Conservation (phyloP, 2,113 vertebrate genomes). For the Mustela nigripes region DNA sequence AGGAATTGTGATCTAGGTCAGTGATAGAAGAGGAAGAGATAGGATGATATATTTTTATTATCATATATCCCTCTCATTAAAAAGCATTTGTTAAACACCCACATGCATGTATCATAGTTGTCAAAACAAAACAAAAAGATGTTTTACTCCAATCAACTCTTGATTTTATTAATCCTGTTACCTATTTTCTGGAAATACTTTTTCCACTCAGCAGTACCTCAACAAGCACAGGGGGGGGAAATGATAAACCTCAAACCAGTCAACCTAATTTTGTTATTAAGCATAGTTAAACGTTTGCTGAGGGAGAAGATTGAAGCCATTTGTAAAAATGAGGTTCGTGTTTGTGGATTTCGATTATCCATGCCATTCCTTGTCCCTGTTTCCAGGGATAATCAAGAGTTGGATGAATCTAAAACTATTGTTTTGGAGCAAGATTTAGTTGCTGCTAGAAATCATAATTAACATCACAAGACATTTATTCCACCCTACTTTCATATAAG, state of each 20-base stretch:
- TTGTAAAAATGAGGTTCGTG: conserved; percentile 69
- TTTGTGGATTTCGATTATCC: conserved; percentile 70
- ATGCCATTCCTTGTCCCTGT: conserved; percentile 62
- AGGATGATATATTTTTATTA: background rate
- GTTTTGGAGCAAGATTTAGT: conserved; percentile 58
- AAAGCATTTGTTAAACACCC: conserved; percentile 25
- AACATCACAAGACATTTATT: conserved; percentile 59
- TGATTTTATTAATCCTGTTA: conserved; percentile 59
- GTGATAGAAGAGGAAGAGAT: background rate
- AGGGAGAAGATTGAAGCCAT: conserved; percentile 62
- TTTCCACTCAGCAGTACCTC: background rate
- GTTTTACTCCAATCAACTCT: conserved; percentile 43
- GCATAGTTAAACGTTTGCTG: conserved; percentile 64
- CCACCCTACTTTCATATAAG: background rate
- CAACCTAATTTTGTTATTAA: conserved; percentile 69
- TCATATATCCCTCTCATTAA: background rate
- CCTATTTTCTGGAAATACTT: conserved; percentile 4
- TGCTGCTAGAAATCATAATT: conserved; percentile 71
- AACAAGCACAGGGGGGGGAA: background rate
- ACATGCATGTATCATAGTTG: background rate
- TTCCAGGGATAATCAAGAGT: conserved; percentile 65
- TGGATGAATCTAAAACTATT: conserved; percentile 63
- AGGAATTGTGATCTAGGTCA: background rate
- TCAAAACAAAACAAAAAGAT: conserved; percentile 45
- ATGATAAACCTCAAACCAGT: conserved; percentile 28